A percentile compares a stretch with the other conserved stretches of the same genome.
phyloP scores from a whole-genome alignment of 2,797 vertebrate genomes.

The Enteromius treurensis region DNA sequence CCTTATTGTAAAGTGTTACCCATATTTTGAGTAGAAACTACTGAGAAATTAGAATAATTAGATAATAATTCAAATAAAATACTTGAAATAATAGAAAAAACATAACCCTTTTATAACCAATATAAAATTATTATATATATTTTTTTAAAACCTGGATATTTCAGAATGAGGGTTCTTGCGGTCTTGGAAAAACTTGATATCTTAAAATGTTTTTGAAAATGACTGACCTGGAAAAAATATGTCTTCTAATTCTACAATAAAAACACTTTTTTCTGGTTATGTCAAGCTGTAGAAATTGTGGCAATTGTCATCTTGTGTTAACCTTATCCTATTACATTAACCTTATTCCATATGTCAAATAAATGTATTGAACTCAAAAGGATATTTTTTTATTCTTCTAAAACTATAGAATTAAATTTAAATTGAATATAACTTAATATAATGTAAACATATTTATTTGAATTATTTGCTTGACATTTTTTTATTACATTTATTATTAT shows the following conservation, averaged over 20 bases:
- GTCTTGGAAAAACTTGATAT: not conserved
- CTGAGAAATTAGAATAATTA: not conserved
- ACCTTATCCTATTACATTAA: not conserved
- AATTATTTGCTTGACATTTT: not conserved
- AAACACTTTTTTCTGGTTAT: not conserved
- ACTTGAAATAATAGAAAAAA: too few relatives aligned
- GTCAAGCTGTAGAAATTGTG: not conserved
- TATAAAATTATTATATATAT: too few relatives aligned
- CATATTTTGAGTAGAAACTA: not conserved
- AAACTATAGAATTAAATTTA: not conserved
- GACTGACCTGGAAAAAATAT: not conserved
- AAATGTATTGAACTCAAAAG: not conserved
- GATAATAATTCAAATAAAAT: too few relatives aligned
- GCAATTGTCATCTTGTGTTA: not conserved
- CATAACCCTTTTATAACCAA: too few relatives aligned
- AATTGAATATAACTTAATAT: not conserved
- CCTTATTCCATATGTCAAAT: not conserved
- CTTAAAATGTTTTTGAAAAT: not conserved
- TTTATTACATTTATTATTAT: not conserved
- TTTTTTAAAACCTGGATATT: not conserved
- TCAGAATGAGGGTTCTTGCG: not conserved
- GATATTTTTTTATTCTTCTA: not conserved
- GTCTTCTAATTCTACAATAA: not conserved
- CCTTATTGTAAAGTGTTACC: too few relatives aligned
- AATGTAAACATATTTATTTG: not conserved